phyloP scores from a whole-genome alignment of 2,113 vertebrate species.

The Parus major region DNA sequence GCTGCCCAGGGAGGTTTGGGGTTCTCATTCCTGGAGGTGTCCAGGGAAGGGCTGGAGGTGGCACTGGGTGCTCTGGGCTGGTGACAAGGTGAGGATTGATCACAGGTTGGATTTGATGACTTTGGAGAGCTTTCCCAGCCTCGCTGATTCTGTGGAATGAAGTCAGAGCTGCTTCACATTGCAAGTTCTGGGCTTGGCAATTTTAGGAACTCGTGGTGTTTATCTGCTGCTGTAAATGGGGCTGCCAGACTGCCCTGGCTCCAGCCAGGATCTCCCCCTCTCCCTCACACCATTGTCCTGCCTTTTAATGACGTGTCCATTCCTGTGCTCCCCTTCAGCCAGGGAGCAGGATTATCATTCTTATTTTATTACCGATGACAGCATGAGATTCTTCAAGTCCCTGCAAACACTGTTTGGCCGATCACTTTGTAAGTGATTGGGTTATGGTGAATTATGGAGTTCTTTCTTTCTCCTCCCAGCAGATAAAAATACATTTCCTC shows the following conservation, averaged over 20 bases:
- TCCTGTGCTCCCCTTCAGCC: background rate
- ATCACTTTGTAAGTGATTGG: conserved; percentile 20
- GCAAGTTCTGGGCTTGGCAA: background rate
- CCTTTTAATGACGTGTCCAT: conserved; percentile 25
- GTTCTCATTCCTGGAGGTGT: background rate
- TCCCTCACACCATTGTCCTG: conserved; percentile 3
- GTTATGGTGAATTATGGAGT: conserved; percentile 45
- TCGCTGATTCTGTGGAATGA: too few species aligned
- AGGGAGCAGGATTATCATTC: conserved; percentile 44
- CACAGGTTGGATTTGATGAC: background rate
- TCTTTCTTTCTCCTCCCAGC: conserved; percentile 19
- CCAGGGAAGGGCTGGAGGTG: rapidly evolving
- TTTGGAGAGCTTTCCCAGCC: background rate
- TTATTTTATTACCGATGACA: conserved; percentile 44
- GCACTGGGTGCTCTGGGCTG: background rate
- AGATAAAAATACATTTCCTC: conserved; percentile 44
- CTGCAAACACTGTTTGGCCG: conserved; percentile 8
- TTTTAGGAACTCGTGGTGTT: background rate
- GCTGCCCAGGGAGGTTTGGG: background rate
- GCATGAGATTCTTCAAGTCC: conserved; percentile 37
- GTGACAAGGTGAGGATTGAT: rapidly evolving
- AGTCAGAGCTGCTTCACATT: background rate
- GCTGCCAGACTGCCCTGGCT: conserved; percentile 18
- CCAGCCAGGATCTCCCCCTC: background rate
- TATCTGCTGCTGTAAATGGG: background rate